Evolutionary conservation across 2,797 vertebrate species (phyloP).

Genomic region (Podarcis lilfordi): DNA sequence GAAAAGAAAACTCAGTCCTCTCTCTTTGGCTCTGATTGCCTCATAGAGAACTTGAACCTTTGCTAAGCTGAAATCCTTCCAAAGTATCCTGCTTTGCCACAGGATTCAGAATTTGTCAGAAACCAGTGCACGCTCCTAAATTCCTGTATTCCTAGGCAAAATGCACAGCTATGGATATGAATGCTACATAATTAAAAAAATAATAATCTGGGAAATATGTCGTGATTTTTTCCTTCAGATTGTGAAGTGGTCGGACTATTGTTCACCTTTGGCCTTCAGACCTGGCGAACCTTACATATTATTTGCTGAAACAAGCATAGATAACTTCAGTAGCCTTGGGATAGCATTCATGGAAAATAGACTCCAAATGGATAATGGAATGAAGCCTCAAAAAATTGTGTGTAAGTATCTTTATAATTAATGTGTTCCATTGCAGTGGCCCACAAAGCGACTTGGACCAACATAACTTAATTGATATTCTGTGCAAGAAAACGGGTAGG

Average conservation of each 20-base stretch:
- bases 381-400: slow-evolving; percentile 88
- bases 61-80: too few relatives aligned
- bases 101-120: not conserved
- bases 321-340: slow-evolving; percentile 90
- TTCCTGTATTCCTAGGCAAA: too few relatives aligned
- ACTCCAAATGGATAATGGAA: slow-evolving; percentile 90
- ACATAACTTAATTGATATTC: not conserved
- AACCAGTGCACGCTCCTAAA: too few relatives aligned
- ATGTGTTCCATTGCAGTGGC: not conserved
- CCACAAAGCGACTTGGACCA: not conserved
- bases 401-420: slow-evolving; percentile 80
- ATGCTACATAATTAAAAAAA: not conserved
- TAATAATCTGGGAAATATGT: not conserved
- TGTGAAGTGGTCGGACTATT: slow-evolving; percentile 91
- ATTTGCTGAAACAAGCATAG: slow-evolving; percentile 88
- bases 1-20: too few relatives aligned
- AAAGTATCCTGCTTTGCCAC: too few relatives aligned
- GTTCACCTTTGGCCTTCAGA: slow-evolving; percentile 86
- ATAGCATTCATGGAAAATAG: slow-evolving; percentile 94
- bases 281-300: slow-evolving; percentile 85
- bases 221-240: slow-evolving; percentile 74
- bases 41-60: too few relatives aligned
- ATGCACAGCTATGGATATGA: not conserved
- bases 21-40: too few relatives aligned
- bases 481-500: not conserved